Evolutionary conservation across 2,113 vertebrate genomes (phyloP).

Genomic region (Varanus salvator): DNA sequence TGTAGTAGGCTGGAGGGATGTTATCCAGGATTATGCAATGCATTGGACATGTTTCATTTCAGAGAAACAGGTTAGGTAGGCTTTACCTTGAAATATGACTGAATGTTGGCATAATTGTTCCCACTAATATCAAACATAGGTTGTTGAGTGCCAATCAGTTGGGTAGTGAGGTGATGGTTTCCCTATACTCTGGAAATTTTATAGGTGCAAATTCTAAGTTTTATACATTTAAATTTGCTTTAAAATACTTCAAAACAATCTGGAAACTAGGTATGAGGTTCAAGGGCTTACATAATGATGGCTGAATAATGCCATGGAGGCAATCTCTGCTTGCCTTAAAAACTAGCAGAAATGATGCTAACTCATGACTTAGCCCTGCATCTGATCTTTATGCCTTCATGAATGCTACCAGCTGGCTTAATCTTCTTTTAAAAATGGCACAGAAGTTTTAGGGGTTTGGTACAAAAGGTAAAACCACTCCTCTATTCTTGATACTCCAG

Average conservation of each 20-base stretch:
- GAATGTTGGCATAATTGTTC: not conserved
- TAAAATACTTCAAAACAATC: not conserved
- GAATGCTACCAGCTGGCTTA: not conserved
- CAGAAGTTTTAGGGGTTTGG: too few species aligned
- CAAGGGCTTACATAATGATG: not conserved
- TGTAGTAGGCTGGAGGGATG: slow-evolving; percentile 36
- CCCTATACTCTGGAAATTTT: not conserved
- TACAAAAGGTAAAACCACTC: not conserved
- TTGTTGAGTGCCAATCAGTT: not conserved
- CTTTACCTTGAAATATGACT: not conserved
- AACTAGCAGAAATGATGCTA: not conserved
- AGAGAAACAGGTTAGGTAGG: not conserved
- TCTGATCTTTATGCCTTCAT: not conserved
- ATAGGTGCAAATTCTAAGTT: not conserved
- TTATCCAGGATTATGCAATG: not conserved
- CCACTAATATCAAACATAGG: not conserved
- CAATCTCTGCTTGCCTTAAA: not conserved
- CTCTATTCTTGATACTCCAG: not conserved
- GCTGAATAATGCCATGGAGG: not conserved
- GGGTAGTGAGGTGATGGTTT: not conserved
- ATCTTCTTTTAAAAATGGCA: too few species aligned
- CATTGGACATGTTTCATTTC: not conserved
- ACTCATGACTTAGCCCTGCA: not conserved
- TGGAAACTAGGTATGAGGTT: not conserved
- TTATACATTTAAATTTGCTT: not conserved